These are phyloP conservation scores for Drosophila grimshawi DNA, from an alignment of 1,140 invertebrate genomes.

Conservation along the genomic window DNA sequence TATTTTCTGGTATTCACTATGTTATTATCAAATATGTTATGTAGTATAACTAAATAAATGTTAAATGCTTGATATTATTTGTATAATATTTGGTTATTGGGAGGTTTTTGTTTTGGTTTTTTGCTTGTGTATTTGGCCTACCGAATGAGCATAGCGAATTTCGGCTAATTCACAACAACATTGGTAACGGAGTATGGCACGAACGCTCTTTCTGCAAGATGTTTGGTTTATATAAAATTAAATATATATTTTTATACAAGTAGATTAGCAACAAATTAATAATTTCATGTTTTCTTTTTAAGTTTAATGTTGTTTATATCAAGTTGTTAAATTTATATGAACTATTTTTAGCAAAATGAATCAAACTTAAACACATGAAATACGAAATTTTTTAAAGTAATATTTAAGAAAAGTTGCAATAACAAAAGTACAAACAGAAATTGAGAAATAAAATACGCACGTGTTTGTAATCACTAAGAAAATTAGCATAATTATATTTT, in stretches of 20 bases:
- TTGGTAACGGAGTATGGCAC: conserved; percentile 84
- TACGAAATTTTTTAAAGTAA: background rate
- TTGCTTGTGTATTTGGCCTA: conserved; percentile 80
- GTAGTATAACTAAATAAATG: conserved; percentile 25
- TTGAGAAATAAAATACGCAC: conserved; percentile 68
- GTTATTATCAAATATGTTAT: conserved; percentile 41
- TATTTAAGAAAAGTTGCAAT: conserved; percentile 18
- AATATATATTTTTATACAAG: conserved; percentile 73
- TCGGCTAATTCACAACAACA: conserved; percentile 85
- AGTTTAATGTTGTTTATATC: conserved; percentile 31
- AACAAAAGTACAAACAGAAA: conserved; percentile 43
- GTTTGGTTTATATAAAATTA: conserved; percentile 79
- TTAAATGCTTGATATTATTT: conserved; percentile 18
- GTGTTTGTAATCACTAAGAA: conserved; percentile 63
- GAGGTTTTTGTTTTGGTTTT: conserved; percentile 55
- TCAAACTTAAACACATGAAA: conserved; percentile 16
- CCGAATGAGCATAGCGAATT: conserved; percentile 84
- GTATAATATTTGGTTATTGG: conserved; percentile 21
- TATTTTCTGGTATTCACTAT: conserved; percentile 13
- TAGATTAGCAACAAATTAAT: conserved; percentile 42
- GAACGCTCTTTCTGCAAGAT: conserved; percentile 85
- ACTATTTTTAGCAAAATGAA: conserved; percentile 18
- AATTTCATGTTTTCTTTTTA: conserved; percentile 36
- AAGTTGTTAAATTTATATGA: conserved; percentile 31
- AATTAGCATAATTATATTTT: conserved; percentile 72